Base-by-base conservation (phyloP, 2,113 vertebrate species). In the Callionymus lyra region DNA sequence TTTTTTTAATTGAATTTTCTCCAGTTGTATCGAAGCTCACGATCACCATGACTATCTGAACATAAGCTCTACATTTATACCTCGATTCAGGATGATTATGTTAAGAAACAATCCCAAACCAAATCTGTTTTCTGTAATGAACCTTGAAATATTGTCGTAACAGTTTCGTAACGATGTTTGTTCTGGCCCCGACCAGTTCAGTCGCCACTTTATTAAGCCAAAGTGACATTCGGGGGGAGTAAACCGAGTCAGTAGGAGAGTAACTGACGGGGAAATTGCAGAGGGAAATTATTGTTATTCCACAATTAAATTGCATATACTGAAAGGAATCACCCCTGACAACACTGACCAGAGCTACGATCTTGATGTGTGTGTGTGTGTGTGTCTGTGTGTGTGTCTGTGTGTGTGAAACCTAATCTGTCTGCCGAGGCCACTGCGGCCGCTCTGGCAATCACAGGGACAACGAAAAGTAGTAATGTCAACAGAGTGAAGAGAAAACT, bases 251-350 rank as follows among this genome's bases (percentile, higher is more conserved):
- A 76, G 44, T 41, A 53, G 63, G 60, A 72, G 62, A 70, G 65
- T 59, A 75, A 74, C 64, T 76, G 80, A 78, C 77, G 55, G 72
- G 65, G 69, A 80, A 80, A 77, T 79, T 79, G 59, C 65, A 70
- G 75, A 42, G 72, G 74, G 73, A 78, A 75, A 72, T 73, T 67
- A 77, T 79, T 80, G 77, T 82, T 82, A 80, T 82, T 82, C 76
- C 73, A 73, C 75, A 78, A 79, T 82, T 80, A 79, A 80, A 79
- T 82, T 73, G 80, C 75, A 79, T 72, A 75, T 63, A 74, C 73
- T 68, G 74, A 38, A 50, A 71, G 70, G 77, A 82, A 82, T 82
- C 70, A 70, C 59, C 68, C 65, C 67, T 80, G 77, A 71, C 74
- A 76, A 70, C 47, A 62, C 68, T 58, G 66, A 68, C 60, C 68